A percentile compares a stretch with the other conserved stretches of the same genome.
phyloP scores from a whole-genome alignment of 2,113 vertebrate genomes.

The Salvelinus namaycush region DNA sequence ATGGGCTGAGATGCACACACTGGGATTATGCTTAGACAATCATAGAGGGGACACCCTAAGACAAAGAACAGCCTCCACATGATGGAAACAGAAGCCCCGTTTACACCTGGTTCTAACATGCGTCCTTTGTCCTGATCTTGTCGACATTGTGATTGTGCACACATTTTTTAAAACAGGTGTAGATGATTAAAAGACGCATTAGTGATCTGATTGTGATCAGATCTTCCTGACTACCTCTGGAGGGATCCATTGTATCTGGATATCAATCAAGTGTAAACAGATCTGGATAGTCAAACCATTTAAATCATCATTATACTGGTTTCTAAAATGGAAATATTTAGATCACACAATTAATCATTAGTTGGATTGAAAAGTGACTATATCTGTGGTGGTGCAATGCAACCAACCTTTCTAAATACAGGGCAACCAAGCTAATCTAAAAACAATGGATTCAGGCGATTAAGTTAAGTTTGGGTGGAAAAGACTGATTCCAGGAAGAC shows the following conservation, averaged over 20 bases:
- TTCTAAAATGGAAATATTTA: conserved; percentile 15
- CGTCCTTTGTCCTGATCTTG: no score
- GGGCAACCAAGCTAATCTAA: neutral
- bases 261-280: no score
- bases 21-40: neutral
- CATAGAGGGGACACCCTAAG: neutral
- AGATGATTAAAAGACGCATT: no score
- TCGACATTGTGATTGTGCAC: no score
- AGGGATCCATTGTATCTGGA: no score
- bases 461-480: neutral
- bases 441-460: neutral
- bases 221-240: no score
- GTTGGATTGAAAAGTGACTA: conserved; percentile 23
- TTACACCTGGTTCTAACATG: no score
- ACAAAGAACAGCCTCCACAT: neutral
- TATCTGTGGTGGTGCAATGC: conserved; percentile 17
- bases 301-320: no score
- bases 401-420: neutral
- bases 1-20: neutral
- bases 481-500: conserved; percentile 1
- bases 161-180: no score
- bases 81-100: conserved; percentile 6
- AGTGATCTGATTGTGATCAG: no score
- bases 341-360: conserved; percentile 22
- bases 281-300: no score